Base-by-base conservation (phyloP, 2,888 invertebrate genomes). In the Nemotelus pantherinus region DNA sequence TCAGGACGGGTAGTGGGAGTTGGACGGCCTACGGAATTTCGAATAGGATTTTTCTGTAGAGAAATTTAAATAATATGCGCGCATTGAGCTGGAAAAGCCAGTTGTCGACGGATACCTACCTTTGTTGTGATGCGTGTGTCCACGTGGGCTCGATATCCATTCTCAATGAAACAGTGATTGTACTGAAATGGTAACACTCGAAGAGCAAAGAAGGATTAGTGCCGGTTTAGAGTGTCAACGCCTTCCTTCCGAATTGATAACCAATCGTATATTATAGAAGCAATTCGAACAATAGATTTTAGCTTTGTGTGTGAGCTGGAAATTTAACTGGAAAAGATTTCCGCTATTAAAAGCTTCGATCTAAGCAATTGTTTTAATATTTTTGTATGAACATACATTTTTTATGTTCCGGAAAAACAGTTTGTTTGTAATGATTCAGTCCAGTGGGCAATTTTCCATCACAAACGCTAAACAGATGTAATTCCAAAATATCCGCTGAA, bases 231-330 rank as follows among this genome's bases (percentile, higher is more conserved):
- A 50, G 65, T 53, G 78, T 76, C 71, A 78, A 77, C 78, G 78
- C 78, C 78, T 78, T 72, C 78, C 72, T 74, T 57, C 63, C 67
- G 25, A 63, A 58, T 68, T 67, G 41, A 50, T 72, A 71, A 55
- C 78, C 78, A 78, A 78, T 78, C 41, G 76, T 55, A 71, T 48
- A 71, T 58, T 67, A 10, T 58, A 58, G n/a, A 10, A 4, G 58
- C 25, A 58, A 58, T 58, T 58, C 4, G 9, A n/a, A 25, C 58
- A 7, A 50, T 50, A 50, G 25, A 25, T 25, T 25, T 25, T 25
- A 25, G 25, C 25, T 50, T 5, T 50, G 50, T 50, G 50, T 50
- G 50, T 50, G 9, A 50, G 50, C 6, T 7, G 5, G 5, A 25
- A 25, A 25, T 25, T 25, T 25, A 25, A 25, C 25, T 25, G 25